phyloP scores from a whole-genome alignment of 2,888 invertebrate species.

The Caenorhabditis doughertyi region DNA sequence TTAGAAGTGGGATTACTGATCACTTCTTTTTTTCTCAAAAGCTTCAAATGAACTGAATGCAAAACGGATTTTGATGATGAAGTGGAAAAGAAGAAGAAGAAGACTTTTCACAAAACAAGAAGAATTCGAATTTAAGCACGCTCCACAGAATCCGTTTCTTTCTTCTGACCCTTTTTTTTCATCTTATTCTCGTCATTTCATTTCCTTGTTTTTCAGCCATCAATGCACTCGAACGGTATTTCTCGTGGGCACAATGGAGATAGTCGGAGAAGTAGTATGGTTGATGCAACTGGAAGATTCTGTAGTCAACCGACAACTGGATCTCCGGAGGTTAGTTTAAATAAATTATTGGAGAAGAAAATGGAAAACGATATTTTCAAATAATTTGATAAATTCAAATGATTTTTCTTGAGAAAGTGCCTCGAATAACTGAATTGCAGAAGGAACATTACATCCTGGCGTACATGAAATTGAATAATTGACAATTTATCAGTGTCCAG shows the following conservation, averaged over 20 bases:
- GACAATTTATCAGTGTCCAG: too few relatives aligned
- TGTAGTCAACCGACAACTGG: conserved; percentile 77
- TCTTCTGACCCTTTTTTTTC: conserved; percentile 5
- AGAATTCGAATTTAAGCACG: conserved; percentile 57
- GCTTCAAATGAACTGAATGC: conserved; percentile 1
- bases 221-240: conserved; percentile 63
- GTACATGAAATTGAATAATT: too few relatives aligned
- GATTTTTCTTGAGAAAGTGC: too few relatives aligned
- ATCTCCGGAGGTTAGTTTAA: conserved; percentile 69
- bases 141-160: conserved; percentile 48
- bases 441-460: too few relatives aligned
- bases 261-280: conserved; percentile 76
- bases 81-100: conserved; percentile 21
- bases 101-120: conserved; percentile 40
- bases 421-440: too few relatives aligned
- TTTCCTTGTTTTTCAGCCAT: conserved; percentile 55
- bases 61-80: conserved; percentile 9
- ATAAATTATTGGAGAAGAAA: background rate
- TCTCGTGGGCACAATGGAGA: conserved; percentile 63
- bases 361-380: too few relatives aligned
- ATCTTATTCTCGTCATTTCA: conserved; percentile 19
- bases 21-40: conserved; percentile 3
- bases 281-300: conserved; percentile 77
- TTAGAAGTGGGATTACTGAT: conserved; percentile 1
- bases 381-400: too few relatives aligned